Evolutionary conservation across 2,888 invertebrate genomes (phyloP).

Genomic region (Acanthosepion pharaonis): DNA sequence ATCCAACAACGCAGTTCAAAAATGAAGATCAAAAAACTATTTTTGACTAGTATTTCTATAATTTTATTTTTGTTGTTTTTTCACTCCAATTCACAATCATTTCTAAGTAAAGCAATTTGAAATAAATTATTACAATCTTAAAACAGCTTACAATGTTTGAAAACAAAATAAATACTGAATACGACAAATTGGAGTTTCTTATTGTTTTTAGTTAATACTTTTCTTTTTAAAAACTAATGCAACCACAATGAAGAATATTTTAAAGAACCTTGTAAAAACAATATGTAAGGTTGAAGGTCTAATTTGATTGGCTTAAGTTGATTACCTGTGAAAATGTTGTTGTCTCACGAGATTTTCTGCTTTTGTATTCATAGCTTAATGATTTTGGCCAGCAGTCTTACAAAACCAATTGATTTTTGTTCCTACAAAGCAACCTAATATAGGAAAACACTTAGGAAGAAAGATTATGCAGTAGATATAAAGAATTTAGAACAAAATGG

Average conservation of each 20-base stretch:
- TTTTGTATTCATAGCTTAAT: neutral
- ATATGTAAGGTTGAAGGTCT: neutral
- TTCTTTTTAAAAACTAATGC: neutral
- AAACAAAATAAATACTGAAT: neutral
- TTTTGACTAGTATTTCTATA: too few relatives aligned
- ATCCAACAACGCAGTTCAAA: too few relatives aligned
- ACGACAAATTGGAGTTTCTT: neutral
- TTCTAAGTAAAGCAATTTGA: too few relatives aligned
- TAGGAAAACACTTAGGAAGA: neutral
- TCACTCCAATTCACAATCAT: too few relatives aligned
- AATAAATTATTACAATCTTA: too few relatives aligned
- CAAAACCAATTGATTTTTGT: neutral
- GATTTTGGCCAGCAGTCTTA: neutral
- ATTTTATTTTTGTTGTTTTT: too few relatives aligned
- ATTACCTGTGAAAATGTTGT: neutral
- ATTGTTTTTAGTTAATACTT: neutral
- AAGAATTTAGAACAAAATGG: neutral
- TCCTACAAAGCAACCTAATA: neutral
- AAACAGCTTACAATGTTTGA: neutral
- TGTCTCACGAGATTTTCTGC: neutral
- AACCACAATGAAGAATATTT: neutral
- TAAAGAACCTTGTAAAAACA: neutral
- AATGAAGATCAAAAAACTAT: too few relatives aligned
- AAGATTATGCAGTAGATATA: neutral
- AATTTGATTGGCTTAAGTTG: neutral